Conservation (phyloP, 2,113 vertebrate species). For the Trematocara variabile region DNA sequence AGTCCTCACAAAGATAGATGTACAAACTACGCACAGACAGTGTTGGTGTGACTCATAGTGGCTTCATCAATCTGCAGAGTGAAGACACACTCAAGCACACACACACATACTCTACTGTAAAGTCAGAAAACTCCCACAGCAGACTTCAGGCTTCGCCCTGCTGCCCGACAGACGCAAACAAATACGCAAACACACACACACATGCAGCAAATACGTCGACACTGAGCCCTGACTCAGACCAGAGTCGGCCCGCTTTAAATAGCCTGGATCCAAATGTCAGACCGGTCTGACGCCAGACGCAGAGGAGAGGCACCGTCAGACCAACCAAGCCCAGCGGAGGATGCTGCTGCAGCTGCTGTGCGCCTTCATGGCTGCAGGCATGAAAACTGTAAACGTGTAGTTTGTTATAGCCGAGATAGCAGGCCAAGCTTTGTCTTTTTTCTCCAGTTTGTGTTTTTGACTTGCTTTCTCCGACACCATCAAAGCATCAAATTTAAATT, state of each 20-base stretch:
- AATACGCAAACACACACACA: background rate
- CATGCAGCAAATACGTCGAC: background rate
- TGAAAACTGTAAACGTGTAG: background rate
- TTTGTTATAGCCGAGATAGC: background rate
- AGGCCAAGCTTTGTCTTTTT: fast-evolving
- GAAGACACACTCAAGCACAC: background rate
- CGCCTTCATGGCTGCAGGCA: background rate
- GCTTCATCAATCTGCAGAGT: background rate
- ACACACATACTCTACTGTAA: background rate
- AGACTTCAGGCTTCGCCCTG: constrained; percentile 13
- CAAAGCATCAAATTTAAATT: background rate
- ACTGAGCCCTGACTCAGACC: constrained; percentile 28
- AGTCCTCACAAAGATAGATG: background rate
- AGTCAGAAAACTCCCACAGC: constrained; percentile 30
- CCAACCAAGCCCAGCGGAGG: background rate
- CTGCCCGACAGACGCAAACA: constrained; percentile 37
- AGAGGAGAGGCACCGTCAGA: background rate
- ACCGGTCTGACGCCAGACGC: constrained; percentile 11
- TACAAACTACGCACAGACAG: background rate
- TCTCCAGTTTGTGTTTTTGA: background rate
- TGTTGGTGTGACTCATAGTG: constrained; percentile 13
- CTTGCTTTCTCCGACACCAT: background rate
- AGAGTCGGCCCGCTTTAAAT: background rate
- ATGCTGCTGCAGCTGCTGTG: background rate
- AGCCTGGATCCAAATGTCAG: constrained; percentile 34